Percentiles rank a stretch among this genome's conserved stretches.
Evolutionary conservation across 2,888 invertebrate species (phyloP).

Genomic region (Patella depressa): DNA sequence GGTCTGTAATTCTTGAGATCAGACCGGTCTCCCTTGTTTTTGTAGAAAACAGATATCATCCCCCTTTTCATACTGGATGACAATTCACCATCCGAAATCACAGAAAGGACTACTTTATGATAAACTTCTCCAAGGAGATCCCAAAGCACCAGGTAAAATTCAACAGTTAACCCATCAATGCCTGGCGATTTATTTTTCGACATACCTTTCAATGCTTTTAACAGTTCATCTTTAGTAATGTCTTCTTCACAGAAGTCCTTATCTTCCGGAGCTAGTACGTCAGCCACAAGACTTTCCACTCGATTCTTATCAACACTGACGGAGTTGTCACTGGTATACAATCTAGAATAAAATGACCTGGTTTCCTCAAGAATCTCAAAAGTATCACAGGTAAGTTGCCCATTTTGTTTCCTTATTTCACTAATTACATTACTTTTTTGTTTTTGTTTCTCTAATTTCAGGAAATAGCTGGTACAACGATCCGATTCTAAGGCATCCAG

Average conservation of each 20-base stretch:
- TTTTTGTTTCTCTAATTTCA: slow-evolving; percentile 16
- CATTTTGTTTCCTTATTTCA: slow-evolving; percentile 10
- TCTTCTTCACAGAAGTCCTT: neutral
- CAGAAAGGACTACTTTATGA: slow-evolving; percentile 18
- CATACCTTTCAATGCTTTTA: slow-evolving; percentile 24
- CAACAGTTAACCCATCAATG: slow-evolving; percentile 39
- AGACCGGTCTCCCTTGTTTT: slow-evolving; percentile 31
- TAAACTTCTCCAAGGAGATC: slow-evolving; percentile 29
- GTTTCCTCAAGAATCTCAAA: neutral
- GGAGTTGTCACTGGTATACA: slow-evolving; percentile 16
- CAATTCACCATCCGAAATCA: slow-evolving; percentile 24
- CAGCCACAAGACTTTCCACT: neutral
- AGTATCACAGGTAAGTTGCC: neutral
- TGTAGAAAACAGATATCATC: slow-evolving; percentile 38
- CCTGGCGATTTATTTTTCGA: too few relatives aligned
- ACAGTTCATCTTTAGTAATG: slow-evolving; percentile 15
- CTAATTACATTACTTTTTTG: slow-evolving; percentile 18
- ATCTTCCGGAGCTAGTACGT: neutral
- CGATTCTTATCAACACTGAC: slow-evolving; percentile 8
- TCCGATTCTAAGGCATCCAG: neutral
- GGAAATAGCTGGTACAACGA: slow-evolving; percentile 20
- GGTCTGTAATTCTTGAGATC: slow-evolving; percentile 43
- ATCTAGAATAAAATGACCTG: slow-evolving; percentile 15
- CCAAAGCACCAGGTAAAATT: slow-evolving; percentile 36
- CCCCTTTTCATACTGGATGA: slow-evolving; percentile 25